Evolutionary conservation across 2,113 vertebrate species (phyloP), one percentile per base, ranked within the genome.

Genomic region (Leptodactylus fuscus): DNA sequence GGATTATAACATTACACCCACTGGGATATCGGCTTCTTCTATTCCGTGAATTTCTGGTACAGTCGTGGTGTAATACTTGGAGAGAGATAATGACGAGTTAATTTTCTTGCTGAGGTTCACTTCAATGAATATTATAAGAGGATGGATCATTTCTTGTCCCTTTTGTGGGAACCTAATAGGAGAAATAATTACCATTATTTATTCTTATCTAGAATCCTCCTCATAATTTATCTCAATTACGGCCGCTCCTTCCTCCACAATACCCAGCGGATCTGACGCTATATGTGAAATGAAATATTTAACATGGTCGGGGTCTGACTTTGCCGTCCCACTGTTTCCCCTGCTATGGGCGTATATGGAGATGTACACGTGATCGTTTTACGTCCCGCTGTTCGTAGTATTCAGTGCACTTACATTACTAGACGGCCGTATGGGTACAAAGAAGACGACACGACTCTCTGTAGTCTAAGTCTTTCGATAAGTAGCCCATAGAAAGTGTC

Each of bases 401-500:
- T 77, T 78, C 44, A 34, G 18, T 27, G 18, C 41, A 76, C 16
- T 3, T 1, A 46, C 32, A 20, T 55, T 53, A 10, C 27, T 60
- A 24, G 38, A 18, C 48, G 20, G 44, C 41, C 55, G n/a, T 65
- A 65, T 6, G 36, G 27, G 67, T 24, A 55, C 48, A 73, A 38
- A 53, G 38, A 20, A 65, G 76, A 76, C 60, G n/a, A n/a, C 27
- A 77, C 38, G n/a, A 49, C 2, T 65, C 46, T 70, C 24, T 76
- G 24, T n/a, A 62, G 70, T 65, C 77, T 46, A 76, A 75, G 16
- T 11, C 53, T 44, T 75, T 74, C 51, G 62, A 83, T 75, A 60
- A 74, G 76, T 75, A 83, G 48, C 53, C 38, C n/a, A 82, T n/a
- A 58, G 44, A 83, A 83, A 62, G 16, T 41, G 71, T 75, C 70